Base-by-base conservation (phyloP, 2,888 invertebrate species). In the Slavum lentiscoides region DNA sequence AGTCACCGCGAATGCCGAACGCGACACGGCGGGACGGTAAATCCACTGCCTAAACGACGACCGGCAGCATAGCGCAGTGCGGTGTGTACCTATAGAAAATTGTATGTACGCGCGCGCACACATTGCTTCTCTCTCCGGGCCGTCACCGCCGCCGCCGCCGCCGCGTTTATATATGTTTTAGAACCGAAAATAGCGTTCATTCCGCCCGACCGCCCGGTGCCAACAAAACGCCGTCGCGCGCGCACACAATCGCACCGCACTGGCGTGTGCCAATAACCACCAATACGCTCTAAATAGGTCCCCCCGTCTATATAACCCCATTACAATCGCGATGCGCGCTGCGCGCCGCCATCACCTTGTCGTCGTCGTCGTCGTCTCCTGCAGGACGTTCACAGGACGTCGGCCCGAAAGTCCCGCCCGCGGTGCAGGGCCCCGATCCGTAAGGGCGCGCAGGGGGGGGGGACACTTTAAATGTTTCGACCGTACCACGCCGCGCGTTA, bases 131-230 rank as follows among this genome's bases (percentile, higher is more conserved):
- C 61, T 66, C 77, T 69, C 70, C 62, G 77, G 77, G 77, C 70
- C 49, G 77, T 53, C 74, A n/a, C n/a, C n/a, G n/a, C n/a, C n/a
- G n/a, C n/a, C 4, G n/a, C 66, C 66, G 66, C 39, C 64, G 30
- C 11, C 70, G 70, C 66, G 17, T 67, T 43, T 43, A 59, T 75
- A 75, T 43, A 39, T 43, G 69, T 80, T 80, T 80, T 80, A 80
- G 69, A 70, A 80, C 77, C 77, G 77, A 80, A 80, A 80, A 80
- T 80, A 80, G 77, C 77, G 77, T 80, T 80, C 77, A 80, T 80
- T 80, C 77, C 77, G 64, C 77, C 70, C 77, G 70, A 43, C 62
- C 70, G 70, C 62, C 77, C 70, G 70, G 64, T 80, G 77, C 77
- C 77, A 80, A 80, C 77, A 80, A 80, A 80, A 80, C 77, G 77